Base-by-base conservation (phyloP, 2,113 vertebrate species). In the Lophura nycthemera region DNA sequence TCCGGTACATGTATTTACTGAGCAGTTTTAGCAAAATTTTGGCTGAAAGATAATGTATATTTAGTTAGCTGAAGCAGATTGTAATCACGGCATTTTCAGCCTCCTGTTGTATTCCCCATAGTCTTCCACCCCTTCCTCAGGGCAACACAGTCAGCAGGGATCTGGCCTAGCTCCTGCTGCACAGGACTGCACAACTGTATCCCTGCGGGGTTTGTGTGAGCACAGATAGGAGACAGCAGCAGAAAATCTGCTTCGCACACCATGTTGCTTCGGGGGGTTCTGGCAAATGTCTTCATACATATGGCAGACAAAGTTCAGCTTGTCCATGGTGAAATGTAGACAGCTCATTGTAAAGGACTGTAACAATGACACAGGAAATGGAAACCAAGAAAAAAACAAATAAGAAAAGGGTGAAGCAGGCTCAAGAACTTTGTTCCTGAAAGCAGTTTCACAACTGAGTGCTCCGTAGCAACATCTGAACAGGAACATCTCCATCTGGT, bases 391-490 rank as follows among this genome's bases (percentile, higher is more conserved):
- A 59, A 75, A 75, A 76, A 56, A 34, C 38, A 72, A 67, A 78
- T 40, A 72, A 64, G 73, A 59, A 86, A 78, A 67, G 70, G 65
- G n/a, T 40, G 86, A 93, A 81, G 66, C 1, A 1, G 20, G n/a
- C 60, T 80, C 48, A 77, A 34, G 74, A 72, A 59, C 65, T 87
- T 64, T 25, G 19, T 30, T 89, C 66, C 56, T 73, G 71, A 75
- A 88, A 94, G 54, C 15, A 42, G 64, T 67, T 75, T 83, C 59
- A 27, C 8, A 13, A 11, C 5, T 75, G 67, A 67, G 60, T 67
- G 50, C 67, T 69, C 66, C 79, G 42, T 1, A 82, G 63, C 76
- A 88, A 69, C 27, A 72, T 42, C n/a, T 32, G 25, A 76, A 82
- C 24, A 74, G 3, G 73, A 40, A 73, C 10, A 10, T 21, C 40